phyloP scores from a whole-genome alignment of 2,113 vertebrate genomes.

The Eudorcas thomsonii region DNA sequence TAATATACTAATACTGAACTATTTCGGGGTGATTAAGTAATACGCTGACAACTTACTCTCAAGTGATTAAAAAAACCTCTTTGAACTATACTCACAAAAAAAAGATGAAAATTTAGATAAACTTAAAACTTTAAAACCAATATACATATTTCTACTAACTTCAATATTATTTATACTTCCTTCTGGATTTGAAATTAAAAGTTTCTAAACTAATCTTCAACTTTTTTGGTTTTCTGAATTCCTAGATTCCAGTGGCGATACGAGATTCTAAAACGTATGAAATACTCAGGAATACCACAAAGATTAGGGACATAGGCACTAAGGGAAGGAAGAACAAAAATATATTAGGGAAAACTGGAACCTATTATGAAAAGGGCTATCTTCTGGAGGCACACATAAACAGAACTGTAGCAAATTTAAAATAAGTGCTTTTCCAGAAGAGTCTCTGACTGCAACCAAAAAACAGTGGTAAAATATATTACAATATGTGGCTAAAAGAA shows the following conservation, averaged over 20 bases:
- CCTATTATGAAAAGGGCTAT: not conserved
- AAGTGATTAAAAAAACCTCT: not conserved
- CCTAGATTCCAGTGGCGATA: not conserved
- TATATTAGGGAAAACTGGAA: not conserved
- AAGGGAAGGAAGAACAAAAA: not conserved
- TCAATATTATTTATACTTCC: constrained; percentile 1
- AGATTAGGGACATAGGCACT: not conserved
- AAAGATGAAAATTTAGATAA: not conserved
- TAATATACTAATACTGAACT: not conserved
- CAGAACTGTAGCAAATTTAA: not conserved
- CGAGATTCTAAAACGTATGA: not conserved
- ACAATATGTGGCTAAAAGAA: not conserved
- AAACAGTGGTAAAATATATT: not conserved
- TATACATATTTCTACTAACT: not conserved
- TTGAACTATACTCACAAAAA: not conserved
- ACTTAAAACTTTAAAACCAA: not conserved
- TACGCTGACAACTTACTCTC: not conserved
- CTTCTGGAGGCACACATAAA: not conserved
- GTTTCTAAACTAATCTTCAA: not conserved
- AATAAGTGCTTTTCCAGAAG: not conserved
- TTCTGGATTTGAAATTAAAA: not conserved
- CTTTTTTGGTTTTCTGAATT: not conserved
- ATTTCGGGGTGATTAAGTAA: not conserved
- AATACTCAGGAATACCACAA: not conserved
- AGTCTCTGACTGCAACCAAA: not conserved